These are phyloP conservation scores for Patiria miniata DNA, from an alignment of 35 echinoderm and acorn worm species.

Conservation along the genomic window DNA sequence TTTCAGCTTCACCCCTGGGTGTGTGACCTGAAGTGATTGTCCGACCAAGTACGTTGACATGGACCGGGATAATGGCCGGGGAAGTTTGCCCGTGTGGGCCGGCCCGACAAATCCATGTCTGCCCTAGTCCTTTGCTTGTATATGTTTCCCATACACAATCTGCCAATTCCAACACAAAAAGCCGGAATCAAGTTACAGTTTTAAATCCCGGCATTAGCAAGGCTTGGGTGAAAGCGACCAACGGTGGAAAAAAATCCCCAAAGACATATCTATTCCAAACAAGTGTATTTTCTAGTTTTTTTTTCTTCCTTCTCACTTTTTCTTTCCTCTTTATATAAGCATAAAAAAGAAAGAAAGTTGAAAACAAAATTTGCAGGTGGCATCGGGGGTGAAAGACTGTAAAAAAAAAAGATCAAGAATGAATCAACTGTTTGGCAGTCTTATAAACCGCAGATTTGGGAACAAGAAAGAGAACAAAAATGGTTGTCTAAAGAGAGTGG, in stretches of 20 bases:
- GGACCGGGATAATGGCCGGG: not conserved
- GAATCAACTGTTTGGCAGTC: not conserved
- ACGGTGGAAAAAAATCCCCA: not conserved
- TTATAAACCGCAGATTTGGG: not conserved
- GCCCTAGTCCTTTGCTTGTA: not conserved
- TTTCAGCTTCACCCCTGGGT: not conserved
- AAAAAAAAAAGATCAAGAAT: not conserved
- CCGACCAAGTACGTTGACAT: conserved; percentile 8
- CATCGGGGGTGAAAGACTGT: not conserved
- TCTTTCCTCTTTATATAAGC: not conserved
- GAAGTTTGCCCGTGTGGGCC: not conserved
- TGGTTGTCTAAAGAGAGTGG: not conserved
- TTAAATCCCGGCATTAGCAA: conserved; percentile 12
- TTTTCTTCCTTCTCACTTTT: not conserved
- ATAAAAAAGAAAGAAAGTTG: not conserved
- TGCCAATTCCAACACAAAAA: conserved; percentile 2
- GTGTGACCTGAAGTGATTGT: not conserved
- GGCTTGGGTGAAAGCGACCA: not conserved
- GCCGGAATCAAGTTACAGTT: conserved; percentile 14
- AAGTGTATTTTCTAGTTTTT: not conserved
- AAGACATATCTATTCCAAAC: conserved; percentile 18
- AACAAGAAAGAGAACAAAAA: conserved; percentile 19
- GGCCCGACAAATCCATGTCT: not conserved
- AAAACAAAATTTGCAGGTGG: conserved; percentile 22
- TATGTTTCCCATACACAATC: conserved; percentile 18